Evolutionary conservation across 92 coral and sea anemone species (phyloP).

Genomic region (Parazoanthus atlanticus): DNA sequence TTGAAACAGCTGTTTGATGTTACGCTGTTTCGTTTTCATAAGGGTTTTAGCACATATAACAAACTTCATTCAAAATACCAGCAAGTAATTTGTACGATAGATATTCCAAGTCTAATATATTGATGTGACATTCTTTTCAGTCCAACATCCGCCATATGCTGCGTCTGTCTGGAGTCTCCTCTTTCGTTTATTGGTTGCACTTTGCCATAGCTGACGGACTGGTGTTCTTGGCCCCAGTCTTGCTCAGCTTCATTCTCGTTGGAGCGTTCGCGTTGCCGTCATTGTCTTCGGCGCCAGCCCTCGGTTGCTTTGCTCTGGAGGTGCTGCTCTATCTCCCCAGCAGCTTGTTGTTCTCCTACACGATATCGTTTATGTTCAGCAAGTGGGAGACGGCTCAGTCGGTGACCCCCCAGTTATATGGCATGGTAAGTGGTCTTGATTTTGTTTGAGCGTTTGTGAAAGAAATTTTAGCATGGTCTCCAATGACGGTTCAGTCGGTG

Average conservation of each 20-base stretch:
- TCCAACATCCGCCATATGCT: constrained; percentile 71
- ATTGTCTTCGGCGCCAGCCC: constrained; percentile 72
- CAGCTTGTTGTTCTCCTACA: constrained; percentile 70
- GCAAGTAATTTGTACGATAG: too few species aligned
- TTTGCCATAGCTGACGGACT: constrained; percentile 68
- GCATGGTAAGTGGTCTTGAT: constrained; percentile 49
- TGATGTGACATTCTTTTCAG: constrained; percentile 42
- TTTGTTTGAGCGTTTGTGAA: too few species aligned
- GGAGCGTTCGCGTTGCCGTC: constrained; percentile 72
- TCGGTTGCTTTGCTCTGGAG: constrained; percentile 74
- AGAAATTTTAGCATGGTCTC: too few species aligned
- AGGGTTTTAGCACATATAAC: too few species aligned
- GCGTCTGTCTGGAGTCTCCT: constrained; percentile 79
- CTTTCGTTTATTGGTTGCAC: constrained; percentile 75
- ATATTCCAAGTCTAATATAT: not conserved
- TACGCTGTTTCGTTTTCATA: too few species aligned
- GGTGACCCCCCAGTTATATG: constrained; percentile 61
- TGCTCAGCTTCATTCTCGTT: constrained; percentile 69
- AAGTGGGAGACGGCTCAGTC: constrained; percentile 82
- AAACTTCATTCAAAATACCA: too few species aligned
- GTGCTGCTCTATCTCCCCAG: constrained; percentile 68
- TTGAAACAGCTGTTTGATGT: too few species aligned
- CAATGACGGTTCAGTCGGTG: too few species aligned
- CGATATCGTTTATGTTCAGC: constrained; percentile 72
- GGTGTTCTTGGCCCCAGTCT: constrained; percentile 65